Evolutionary conservation across 2,797 vertebrate species (phyloP), one percentile per base, ranked within the genome.

Genomic region (Catamblyrhynchus diadema): DNA sequence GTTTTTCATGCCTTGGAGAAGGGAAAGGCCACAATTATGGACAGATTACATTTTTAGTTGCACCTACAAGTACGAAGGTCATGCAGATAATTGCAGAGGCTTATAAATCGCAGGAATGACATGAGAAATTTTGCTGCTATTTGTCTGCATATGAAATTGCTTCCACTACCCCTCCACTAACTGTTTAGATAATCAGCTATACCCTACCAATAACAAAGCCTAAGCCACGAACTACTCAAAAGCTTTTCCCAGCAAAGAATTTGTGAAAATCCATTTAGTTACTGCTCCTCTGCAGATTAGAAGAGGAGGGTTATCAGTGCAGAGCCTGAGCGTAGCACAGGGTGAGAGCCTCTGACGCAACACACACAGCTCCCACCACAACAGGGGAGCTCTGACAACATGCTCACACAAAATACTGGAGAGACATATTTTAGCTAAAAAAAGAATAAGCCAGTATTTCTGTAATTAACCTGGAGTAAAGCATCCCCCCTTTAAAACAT

Each of bases 291-390:
- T 41, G 27, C 4, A 21, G 42, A 23, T 54, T 22, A 45, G 61
- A 42, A 42, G 13, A 30, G 33, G n/a, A 81, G 18, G 39, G 18
- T 66, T 74, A 91, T 47, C 56, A 28, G 41, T 5, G 9, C 41
- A 22, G 11, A 41, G 6, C 9, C 70, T 41, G 86, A 70, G 77
- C 53, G 66, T 44, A 50, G 86, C 27, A 1, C 33, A 24, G 51
- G 81, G 66, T 2, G 10, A 59, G 35, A 84, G 28, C 24, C 73
- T 95, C 62, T 86, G 62, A 56, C 0, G 0, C 77, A 74, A 32
- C 17, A 56, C 50, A 30, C 13, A 2, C 14, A 48, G 39, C 8
- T 71, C 18, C 23, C 27, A 14, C 6, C 20, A 4, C 1, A 1
- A 5, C 24, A 14, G 4, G 24, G 22, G 14, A 92, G 24, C n/a